Percentiles rank a stretch among this genome's conserved stretches.
phyloP scores from a whole-genome alignment of 2,113 vertebrate species.

The Hippocampus zosterae region DNA sequence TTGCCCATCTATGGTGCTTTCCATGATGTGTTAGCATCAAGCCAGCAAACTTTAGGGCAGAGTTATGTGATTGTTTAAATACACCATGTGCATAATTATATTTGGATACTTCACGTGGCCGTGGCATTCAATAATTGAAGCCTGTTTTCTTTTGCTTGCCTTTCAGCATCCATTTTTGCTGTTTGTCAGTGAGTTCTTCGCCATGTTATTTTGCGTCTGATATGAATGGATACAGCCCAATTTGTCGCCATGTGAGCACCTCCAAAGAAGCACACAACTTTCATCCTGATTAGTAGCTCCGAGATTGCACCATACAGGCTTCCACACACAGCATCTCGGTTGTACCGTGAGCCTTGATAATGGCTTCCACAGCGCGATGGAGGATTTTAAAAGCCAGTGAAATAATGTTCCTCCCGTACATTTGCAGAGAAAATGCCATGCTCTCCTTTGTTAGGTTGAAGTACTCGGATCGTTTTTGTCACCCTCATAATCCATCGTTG shows the following conservation, averaged over 20 bases:
- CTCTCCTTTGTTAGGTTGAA: conserved; percentile 15
- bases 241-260: neutral
- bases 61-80: no score
- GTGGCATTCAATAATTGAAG: neutral
- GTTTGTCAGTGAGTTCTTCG: neutral
- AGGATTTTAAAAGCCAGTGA: conserved; percentile 40
- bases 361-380: conserved; percentile 36
- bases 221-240: neutral
- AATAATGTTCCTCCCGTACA: conserved; percentile 33
- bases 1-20: no score
- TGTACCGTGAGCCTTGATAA: conserved; percentile 40
- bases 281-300: conserved; percentile 16
- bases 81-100: no score
- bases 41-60: no score
- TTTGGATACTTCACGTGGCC: no score
- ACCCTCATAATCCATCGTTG: conserved; percentile 2
- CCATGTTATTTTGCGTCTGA: neutral
- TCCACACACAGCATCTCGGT: conserved; percentile 25
- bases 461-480: conserved; percentile 4
- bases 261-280: neutral
- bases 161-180: neutral
- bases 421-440: conserved; percentile 38
- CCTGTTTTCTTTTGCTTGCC: no score
- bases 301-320: conserved; percentile 11
- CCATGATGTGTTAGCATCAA: no score